phyloP scores from a whole-genome alignment of 2,888 invertebrate genomes.

The Xanthia icteritia region DNA sequence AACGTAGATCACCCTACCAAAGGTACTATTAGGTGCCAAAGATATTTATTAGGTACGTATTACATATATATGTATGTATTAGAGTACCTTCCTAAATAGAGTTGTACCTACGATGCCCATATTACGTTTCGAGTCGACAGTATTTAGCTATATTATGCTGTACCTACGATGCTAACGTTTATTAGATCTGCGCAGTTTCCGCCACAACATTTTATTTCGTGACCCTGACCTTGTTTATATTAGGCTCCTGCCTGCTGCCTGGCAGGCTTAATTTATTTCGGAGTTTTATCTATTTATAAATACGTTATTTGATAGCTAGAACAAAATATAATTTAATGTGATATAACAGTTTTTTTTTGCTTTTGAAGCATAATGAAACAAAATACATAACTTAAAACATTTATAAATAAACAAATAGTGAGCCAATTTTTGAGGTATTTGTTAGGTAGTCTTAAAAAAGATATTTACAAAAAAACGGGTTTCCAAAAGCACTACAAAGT shows the following conservation, averaged over 20 bases:
- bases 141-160: conserved; percentile 31
- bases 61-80: background rate
- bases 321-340: background rate
- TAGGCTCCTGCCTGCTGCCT: background rate
- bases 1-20: background rate
- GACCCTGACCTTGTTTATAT: conserved; percentile 34
- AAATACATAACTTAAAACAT: too few relatives aligned
- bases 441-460: background rate
- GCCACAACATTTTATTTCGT: conserved; percentile 36
- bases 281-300: background rate
- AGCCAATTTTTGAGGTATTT: background rate
- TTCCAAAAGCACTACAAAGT: too few relatives aligned
- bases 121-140: conserved; percentile 6
- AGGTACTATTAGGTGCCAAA: background rate
- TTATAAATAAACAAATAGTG: too few relatives aligned
- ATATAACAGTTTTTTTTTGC: too few relatives aligned
- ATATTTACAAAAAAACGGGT: too few relatives aligned
- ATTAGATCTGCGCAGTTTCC: conserved; percentile 44
- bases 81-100: background rate
- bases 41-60: background rate
- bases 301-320: background rate
- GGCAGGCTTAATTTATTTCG: background rate
- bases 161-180: conserved; percentile 31
- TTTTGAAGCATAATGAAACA: too few relatives aligned
- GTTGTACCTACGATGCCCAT: background rate